Conservation (phyloP, 2,888 invertebrate species). For the Tetramorium bicarinatum region DNA sequence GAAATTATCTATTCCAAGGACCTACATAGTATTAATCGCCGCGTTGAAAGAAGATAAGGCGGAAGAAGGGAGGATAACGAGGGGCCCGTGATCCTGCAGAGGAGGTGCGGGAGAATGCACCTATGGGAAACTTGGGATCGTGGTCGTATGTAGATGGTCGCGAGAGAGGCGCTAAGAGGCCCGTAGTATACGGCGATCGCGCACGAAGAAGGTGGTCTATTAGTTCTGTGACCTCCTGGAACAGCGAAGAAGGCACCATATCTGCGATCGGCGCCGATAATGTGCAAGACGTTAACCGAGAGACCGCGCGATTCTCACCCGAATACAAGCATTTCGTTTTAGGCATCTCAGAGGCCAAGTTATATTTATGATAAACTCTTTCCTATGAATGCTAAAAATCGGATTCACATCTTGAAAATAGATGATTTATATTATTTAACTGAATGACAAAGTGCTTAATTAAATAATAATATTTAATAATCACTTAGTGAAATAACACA, state of each 20-base stretch:
- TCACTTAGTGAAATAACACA: not conserved
- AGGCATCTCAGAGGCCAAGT: constrained; percentile 63
- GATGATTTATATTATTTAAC: not conserved
- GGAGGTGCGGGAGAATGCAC: constrained; percentile 67
- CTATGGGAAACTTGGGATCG: constrained; percentile 81
- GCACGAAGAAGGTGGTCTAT: constrained; percentile 84
- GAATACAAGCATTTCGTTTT: constrained; percentile 84
- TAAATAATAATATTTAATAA: not conserved
- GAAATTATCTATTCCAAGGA: constrained; percentile 11
- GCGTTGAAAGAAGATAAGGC: constrained; percentile 68
- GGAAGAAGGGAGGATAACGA: constrained; percentile 75
- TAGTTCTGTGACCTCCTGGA: constrained; percentile 80
- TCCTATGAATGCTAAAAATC: not conserved
- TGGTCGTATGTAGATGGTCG: constrained; percentile 82
- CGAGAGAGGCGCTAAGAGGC: constrained; percentile 79
- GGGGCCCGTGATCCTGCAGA: constrained; percentile 71
- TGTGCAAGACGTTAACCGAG: constrained; percentile 83
- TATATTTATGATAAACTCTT: not conserved
- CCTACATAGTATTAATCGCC: constrained; percentile 69
- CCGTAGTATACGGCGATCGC: constrained; percentile 75
- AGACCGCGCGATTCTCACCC: constrained; percentile 78
- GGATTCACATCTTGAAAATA: not conserved
- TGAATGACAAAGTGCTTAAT: not conserved
- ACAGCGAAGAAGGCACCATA: constrained; percentile 75
- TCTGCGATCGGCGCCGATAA: constrained; percentile 84